Evolutionary conservation across 1,140 invertebrate species (phyloP).

Genomic region (Bombus affinis): DNA sequence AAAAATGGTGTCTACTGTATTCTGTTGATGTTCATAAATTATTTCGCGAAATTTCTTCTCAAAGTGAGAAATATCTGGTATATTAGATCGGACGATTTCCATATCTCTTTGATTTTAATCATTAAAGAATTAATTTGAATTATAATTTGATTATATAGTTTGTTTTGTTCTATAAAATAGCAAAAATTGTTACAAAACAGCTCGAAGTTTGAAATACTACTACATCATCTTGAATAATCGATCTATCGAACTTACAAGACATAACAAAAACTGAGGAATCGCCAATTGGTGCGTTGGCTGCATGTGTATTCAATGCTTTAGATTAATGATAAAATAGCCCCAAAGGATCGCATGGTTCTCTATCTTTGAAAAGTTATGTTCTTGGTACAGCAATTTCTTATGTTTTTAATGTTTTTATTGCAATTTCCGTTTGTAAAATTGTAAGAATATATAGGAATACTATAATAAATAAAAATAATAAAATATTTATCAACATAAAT

Average conservation of each 20-base stretch:
- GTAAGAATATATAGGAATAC: no score
- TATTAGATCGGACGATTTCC: constrained; percentile 27
- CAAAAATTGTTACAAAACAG: background rate
- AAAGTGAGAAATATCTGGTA: constrained; percentile 57
- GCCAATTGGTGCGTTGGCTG: no score
- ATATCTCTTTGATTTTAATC: background rate
- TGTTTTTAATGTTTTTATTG: no score
- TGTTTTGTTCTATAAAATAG: background rate
- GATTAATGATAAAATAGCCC: no score
- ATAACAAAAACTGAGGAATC: no score
- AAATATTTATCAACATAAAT: no score
- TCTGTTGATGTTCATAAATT: constrained; percentile 67
- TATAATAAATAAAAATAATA: no score
- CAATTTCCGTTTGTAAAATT: no score
- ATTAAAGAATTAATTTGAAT: background rate
- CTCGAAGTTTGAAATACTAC: background rate
- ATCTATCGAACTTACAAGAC: background rate
- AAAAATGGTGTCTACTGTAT: constrained; percentile 50
- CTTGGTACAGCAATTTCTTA: no score
- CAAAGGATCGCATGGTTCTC: no score
- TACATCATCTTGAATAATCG: background rate
- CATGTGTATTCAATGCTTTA: no score
- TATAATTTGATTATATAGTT: background rate
- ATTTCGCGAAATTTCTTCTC: constrained; percentile 68
- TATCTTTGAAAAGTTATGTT: no score